Base-by-base conservation (phyloP, 2,888 invertebrate genomes). In the Melanargia galathea region DNA sequence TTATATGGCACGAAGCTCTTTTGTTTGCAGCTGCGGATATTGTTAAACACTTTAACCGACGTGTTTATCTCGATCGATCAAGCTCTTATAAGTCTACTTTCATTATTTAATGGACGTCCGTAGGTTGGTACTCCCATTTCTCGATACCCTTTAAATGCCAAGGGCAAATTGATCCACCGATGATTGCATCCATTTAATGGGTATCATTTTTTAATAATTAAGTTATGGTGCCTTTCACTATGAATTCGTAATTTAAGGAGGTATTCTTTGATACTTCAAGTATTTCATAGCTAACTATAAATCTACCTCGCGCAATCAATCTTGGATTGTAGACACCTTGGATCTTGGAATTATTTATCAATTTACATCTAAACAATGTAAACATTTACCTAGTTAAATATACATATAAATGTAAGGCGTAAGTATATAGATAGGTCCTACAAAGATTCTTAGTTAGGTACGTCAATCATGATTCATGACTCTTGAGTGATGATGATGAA, bases 121-220 rank as follows among this genome's bases (percentile, higher is more conserved):
- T 46, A 64, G n/a, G 58, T 60, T 6, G 7, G 30, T 30, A 30
- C 8, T 30, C 58, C 43, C 55, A 43, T 57, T 63, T 63, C 61
- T 56, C 55, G 61, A 64, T 63, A 64, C 64, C 64, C 63, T 67
- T 67, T 63, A 63, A 70, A 70, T 70, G 69, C 65, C 69, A 68
- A 68, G 69, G 69, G 57, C 68, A 46, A 55, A 49, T 45, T 57
- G 48, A 54, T 18, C 55, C 26, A 51, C 26, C 55, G 54, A 49
- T 57, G 46, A 56, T 60, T 51, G 55, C 60, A 61, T 61, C 52
- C 48, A 49, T 63, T 62, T 62, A 67, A 57, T 46, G 33, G 46
- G 20, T 57, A 3, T 26, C 45, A 46, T 60, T 59, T 52, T 59
- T 51, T 66, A 59, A 63, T 62, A 58, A 65, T 48, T 56, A 24